Evolutionary conservation across 1,140 invertebrate species (phyloP), one percentile per base, ranked within the genome.

Genomic region (Tetramorium parvispinum): DNA sequence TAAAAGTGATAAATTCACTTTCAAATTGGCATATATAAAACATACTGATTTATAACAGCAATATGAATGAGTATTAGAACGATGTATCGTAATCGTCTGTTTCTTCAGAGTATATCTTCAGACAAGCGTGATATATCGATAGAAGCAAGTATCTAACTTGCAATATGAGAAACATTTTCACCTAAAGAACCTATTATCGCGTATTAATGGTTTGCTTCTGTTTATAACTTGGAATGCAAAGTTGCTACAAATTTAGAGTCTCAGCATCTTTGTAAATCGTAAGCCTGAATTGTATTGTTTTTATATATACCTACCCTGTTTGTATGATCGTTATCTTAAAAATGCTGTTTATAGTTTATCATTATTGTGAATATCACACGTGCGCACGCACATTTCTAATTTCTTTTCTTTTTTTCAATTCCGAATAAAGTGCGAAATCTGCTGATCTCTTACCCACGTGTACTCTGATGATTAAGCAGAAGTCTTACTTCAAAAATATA

Each of bases 1-100:
- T 92, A 81, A 81, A 83, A 91, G 85, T 51, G 75, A 78, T 91
- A 87, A 88, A 88, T 55, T 91, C 65, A 92, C 88, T 76, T 83
- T 87, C 59, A 88, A 88, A 77, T 65, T 81, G 24, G 49, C 70
- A 63, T 66, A 82, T 88, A 86, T 90, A 86, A 63, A 86, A 87
- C 70, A 75, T 87, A 89, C 75, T 78, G 63, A 59, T n/a, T 87
- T 75, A 61, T 86, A 78, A 89, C 59, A 82, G 78, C 43, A 85
- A 81, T 81, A 88, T 73, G 81, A 73, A 81, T 63, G 75, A 65
- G n/a, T 63, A 79, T 57, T n/a, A 43, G 4, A 37, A 81, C 49
- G 37, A 53, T 63, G 13, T 32, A 32, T 32, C 43, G n/a, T 79
- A 51, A 65, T 13, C 21, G 4, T 43, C 11, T 66, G 40, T 40